Base-by-base conservation (phyloP, 2,888 invertebrate genomes). In the Chrysomela aeneicollis region DNA sequence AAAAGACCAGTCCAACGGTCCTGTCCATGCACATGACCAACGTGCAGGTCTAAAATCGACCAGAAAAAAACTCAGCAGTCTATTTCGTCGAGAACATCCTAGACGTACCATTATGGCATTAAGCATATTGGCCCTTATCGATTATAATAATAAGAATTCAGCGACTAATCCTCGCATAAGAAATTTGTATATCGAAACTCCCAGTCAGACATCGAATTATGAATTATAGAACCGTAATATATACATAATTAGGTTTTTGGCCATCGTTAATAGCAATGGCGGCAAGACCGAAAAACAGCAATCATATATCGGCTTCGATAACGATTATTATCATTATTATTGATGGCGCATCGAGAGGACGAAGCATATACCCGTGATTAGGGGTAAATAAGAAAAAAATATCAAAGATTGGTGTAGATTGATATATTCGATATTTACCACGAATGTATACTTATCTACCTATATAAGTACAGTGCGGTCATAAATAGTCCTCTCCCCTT, bases 231-330 rank as follows among this genome's bases (percentile, higher is more conserved):
- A 42, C 42, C 72, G 64, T 73, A 72, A 73, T 69, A 73, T 73
- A 73, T 73, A 72, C 74, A 73, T 73, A 74, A 74, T 74, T 73
- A 72, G 71, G 70, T 73, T 71, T 42, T 59, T 55, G 67, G 64
- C 66, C 63, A 55, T 42, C 51, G 54, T 64, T 61, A 61, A 67
- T 64, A 54, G 58, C 42, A 42, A 42, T 67, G 63, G 66, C 66
- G 51, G 66, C 62, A 55, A 59, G 61, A 37, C 61, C 58, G 15
- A 15, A 64, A 59, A 61, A 59, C 67, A 64, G 64, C 64, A 64
- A 67, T 67, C 64, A 65, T 67, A 62, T 61, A 64, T 42, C 42
- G 64, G n/a, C 66, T 62, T 64, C 64, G 67, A 67, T 67, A 64
- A 58, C 42, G 55, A 67, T 51, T 53, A 67, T 67, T 55, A 64